phyloP scores from a whole-genome alignment of 2,888 invertebrate genomes.

The Macrosiphum euphorbiae region DNA sequence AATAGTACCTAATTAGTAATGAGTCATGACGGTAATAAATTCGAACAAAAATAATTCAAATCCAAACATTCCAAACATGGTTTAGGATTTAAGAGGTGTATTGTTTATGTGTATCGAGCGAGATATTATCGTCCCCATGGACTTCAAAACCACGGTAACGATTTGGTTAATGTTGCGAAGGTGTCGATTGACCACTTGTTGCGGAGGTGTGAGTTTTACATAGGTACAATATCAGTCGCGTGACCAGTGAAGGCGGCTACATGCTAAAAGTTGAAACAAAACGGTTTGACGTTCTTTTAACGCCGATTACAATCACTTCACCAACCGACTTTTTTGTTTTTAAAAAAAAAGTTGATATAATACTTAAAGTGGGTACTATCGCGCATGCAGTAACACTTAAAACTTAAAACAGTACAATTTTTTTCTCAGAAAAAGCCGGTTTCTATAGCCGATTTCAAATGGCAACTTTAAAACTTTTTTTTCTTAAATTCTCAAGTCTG shows the following conservation, averaged over 20 bases:
- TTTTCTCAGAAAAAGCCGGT: background rate
- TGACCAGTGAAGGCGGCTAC: background rate
- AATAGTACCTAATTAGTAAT: background rate
- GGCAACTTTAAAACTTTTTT: background rate
- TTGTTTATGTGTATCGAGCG: background rate
- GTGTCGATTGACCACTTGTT: slow-evolving; percentile 57
- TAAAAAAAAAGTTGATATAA: background rate
- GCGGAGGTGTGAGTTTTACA: background rate
- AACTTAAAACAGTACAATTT: background rate
- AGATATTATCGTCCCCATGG: background rate
- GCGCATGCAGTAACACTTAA: background rate
- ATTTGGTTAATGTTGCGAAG: background rate
- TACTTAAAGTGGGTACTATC: background rate
- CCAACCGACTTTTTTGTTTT: background rate
- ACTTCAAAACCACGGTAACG: background rate
- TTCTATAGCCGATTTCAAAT: background rate
- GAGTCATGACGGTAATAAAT: background rate
- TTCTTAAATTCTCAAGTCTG: background rate
- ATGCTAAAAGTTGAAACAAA: background rate
- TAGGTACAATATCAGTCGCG: background rate
- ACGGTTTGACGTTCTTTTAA: background rate
- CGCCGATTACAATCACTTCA: background rate
- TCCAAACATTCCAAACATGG: background rate
- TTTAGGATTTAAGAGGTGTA: background rate
- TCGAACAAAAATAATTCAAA: background rate